A percentile compares a stretch with the other conserved stretches of the same genome.
phyloP scores from a whole-genome alignment of 1,140 invertebrate species.

The Trichomalopsis sarcophagae region DNA sequence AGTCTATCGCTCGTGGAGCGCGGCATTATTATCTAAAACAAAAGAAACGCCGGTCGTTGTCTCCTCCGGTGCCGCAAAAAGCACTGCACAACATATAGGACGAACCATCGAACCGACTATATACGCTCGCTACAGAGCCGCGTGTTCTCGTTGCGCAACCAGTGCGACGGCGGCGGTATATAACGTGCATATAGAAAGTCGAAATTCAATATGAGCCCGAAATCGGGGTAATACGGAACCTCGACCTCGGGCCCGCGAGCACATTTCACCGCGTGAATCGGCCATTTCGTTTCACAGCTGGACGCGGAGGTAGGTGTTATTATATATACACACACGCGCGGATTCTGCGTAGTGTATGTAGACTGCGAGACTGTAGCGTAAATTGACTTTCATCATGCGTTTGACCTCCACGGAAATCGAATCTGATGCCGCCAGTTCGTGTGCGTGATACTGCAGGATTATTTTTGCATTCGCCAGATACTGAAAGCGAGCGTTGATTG shows the following conservation, averaged over 20 bases:
- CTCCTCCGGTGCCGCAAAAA: not conserved
- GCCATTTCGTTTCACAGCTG: slow-evolving; percentile 19
- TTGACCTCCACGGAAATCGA: slow-evolving; percentile 47
- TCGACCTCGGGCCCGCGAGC: not conserved
- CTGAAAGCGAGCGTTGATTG: not conserved
- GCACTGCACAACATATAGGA: not conserved
- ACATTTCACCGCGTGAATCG: slow-evolving; percentile 18
- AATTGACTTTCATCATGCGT: slow-evolving; percentile 42
- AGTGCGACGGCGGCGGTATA: not conserved
- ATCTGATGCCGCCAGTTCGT: slow-evolving; percentile 13
- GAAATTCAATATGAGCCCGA: slow-evolving; percentile 24
- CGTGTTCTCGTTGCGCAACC: not conserved
- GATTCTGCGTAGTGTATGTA: not conserved
- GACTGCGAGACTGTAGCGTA: not conserved
- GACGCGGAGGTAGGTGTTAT: too few relatives aligned
- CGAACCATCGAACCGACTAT: not conserved
- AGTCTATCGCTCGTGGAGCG: not conserved
- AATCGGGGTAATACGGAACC: slow-evolving; percentile 23
- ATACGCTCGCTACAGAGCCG: too few relatives aligned
- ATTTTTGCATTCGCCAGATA: not conserved
- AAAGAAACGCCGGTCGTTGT: slow-evolving; percentile 7
- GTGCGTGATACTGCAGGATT: not conserved
- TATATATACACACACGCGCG: not conserved
- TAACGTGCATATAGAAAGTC: slow-evolving; percentile 19
- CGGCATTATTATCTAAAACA: not conserved